These are phyloP conservation scores for Microtus pennsylvanicus DNA, from an alignment of 2,113 vertebrate genomes.

Conservation along the genomic window DNA sequence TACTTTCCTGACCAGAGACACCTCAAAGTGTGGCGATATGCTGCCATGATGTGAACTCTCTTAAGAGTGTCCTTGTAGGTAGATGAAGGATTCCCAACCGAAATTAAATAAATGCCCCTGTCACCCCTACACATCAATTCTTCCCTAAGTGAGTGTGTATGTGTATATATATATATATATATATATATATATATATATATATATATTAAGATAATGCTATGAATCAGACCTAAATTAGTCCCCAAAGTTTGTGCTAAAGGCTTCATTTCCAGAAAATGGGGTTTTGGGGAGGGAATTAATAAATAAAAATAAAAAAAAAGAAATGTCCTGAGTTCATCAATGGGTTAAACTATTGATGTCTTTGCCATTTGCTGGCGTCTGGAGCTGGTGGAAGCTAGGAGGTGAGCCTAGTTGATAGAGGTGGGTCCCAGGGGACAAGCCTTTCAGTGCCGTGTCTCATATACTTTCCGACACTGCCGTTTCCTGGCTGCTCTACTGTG, in stretches of 20 bases:
- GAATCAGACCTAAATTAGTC: neutral
- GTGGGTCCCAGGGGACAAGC: too few species aligned
- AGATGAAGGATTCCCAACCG: neutral
- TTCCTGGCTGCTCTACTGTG: too few species aligned
- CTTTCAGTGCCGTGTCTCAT: neutral
- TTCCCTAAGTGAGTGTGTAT: too few species aligned
- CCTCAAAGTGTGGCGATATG: too few species aligned
- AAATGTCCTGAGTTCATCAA: neutral
- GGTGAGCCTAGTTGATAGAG: neutral
- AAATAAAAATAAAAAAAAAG: too few species aligned
- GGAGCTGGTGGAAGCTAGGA: neutral
- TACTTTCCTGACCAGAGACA: neutral
- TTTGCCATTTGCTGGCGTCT: neutral
- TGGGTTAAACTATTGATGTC: neutral
- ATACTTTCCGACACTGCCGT: neutral
- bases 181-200: too few species aligned
- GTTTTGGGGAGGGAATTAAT: neutral
- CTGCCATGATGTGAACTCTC: neutral
- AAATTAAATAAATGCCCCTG: neutral
- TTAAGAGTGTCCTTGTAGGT: neutral
- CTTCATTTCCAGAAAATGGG: neutral
- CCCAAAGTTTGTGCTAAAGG: neutral
- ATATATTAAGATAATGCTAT: neutral
- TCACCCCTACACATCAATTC: neutral
- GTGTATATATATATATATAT: too few species aligned